A percentile compares a stretch with the other conserved stretches of the same genome.
Evolutionary conservation across 2,888 invertebrate genomes (phyloP).

Genomic region (Eupithecia abbreviata): DNA sequence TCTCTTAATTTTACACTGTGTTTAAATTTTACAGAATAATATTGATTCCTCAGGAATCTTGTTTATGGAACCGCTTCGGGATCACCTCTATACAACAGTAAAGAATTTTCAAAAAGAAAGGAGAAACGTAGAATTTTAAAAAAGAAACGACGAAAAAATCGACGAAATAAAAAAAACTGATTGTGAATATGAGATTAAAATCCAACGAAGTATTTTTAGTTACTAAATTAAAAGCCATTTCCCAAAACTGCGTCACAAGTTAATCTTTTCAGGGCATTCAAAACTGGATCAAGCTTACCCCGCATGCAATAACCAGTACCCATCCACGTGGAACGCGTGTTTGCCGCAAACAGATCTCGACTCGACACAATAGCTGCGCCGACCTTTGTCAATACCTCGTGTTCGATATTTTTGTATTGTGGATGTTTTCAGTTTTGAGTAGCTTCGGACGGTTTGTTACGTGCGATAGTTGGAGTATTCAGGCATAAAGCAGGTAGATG

Average conservation of each 20-base stretch:
- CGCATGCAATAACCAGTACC: slow-evolving; percentile 29
- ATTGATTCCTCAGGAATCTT: too few relatives aligned
- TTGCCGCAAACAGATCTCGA: slow-evolving; percentile 55
- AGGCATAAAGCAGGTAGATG: neutral
- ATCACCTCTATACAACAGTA: too few relatives aligned
- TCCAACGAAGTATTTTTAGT: neutral
- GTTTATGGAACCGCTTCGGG: too few relatives aligned
- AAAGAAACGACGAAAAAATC: too few relatives aligned
- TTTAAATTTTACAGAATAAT: too few relatives aligned
- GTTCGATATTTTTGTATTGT: slow-evolving; percentile 32
- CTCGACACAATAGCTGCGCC: slow-evolving; percentile 51
- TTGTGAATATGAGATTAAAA: neutral
- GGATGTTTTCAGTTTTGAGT: slow-evolving; percentile 20
- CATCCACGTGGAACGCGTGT: slow-evolving; percentile 49
- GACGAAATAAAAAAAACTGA: too few relatives aligned
- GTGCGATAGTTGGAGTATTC: neutral
- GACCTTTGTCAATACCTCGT: slow-evolving; percentile 47
- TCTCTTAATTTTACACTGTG: too few relatives aligned
- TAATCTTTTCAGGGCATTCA: neutral
- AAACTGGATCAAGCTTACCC: slow-evolving; percentile 25
- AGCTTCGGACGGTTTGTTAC: neutral
- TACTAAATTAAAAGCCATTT: neutral
- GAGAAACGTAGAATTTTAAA: too few relatives aligned
- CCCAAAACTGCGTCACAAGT: neutral
- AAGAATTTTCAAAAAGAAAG: too few relatives aligned